Conservation (phyloP, 2,888 invertebrate genomes). For the Nasonia oneida region DNA sequence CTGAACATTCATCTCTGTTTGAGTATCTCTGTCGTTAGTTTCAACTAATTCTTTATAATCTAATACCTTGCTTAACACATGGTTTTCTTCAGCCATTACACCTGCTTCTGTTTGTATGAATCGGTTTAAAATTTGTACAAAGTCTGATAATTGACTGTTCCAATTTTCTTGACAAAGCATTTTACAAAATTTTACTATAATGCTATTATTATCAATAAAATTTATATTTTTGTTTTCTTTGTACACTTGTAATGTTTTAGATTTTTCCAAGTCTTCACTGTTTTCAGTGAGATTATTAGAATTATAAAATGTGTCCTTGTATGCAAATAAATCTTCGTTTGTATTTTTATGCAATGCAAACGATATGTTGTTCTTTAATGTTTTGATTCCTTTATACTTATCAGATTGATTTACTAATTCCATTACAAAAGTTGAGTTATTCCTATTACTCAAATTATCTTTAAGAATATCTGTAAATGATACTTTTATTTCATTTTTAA, state of each 20-base stretch:
- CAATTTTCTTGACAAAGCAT: slow-evolving; percentile 26
- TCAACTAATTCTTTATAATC: not conserved
- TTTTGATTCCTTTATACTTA: not conserved
- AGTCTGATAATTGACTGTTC: slow-evolving; percentile 3
- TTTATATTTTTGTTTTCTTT: slow-evolving; percentile 16
- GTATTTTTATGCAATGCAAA: slow-evolving; percentile 7
- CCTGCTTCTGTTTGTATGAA: not conserved
- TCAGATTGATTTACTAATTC: slow-evolving; percentile 29
- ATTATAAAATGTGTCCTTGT: not conserved
- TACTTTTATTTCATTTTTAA: not conserved
- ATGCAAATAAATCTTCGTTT: not conserved
- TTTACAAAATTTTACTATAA: slow-evolving; percentile 15
- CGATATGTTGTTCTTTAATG: slow-evolving; percentile 16
- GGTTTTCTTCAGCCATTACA: not conserved
- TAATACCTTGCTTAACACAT: not conserved
- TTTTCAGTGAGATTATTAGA: not conserved
- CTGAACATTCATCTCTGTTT: not conserved
- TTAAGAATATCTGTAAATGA: slow-evolving; percentile 26
- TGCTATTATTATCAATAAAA: not conserved
- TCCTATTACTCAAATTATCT: slow-evolving; percentile 16
- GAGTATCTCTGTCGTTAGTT: not conserved
- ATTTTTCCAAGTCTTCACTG: not conserved
- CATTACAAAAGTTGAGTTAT: slow-evolving; percentile 11
- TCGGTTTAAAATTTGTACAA: slow-evolving; percentile 12
- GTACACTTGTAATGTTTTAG: not conserved